phyloP scores from a whole-genome alignment of 2,113 vertebrate species.

The Perccottus glenii region DNA sequence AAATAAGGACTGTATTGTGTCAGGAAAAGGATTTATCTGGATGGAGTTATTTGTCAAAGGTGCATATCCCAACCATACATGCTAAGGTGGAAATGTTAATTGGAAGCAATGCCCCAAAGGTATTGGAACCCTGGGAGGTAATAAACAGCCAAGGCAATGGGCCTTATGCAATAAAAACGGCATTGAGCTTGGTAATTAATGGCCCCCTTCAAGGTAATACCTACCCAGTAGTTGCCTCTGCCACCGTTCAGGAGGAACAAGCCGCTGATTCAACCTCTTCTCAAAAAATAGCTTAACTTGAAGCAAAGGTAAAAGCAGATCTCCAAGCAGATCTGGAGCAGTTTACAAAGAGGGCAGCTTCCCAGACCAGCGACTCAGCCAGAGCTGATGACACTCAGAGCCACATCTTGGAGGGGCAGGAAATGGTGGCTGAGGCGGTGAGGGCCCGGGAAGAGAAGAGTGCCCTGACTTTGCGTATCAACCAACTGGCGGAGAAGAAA shows the following conservation, averaged over 20 bases:
- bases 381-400: constrained; percentile 87
- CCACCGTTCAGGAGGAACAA: constrained; percentile 19
- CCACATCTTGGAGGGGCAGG: constrained; percentile 90
- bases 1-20: background rate
- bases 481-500: constrained; percentile 91
- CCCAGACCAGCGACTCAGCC: constrained; percentile 91
- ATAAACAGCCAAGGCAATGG: too few species aligned
- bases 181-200: too few species aligned
- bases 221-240: background rate
- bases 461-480: constrained; percentile 82
- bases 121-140: background rate
- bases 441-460: constrained; percentile 84
- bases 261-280: constrained; percentile 45
- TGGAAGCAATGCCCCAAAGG: background rate
- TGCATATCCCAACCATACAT: background rate
- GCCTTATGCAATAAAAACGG: too few species aligned
- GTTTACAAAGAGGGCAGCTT: too few species aligned
- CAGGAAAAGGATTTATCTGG: background rate
- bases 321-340: constrained; percentile 89
- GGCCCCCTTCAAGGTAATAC: too few species aligned
- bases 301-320: constrained; percentile 84
- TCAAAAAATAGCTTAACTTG: constrained; percentile 79
- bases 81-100: background rate
- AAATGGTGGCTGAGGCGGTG: constrained; percentile 81
- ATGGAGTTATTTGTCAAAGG: background rate